phyloP scores from a whole-genome alignment of 2,888 invertebrate species.

The Euzophera pinguis region DNA sequence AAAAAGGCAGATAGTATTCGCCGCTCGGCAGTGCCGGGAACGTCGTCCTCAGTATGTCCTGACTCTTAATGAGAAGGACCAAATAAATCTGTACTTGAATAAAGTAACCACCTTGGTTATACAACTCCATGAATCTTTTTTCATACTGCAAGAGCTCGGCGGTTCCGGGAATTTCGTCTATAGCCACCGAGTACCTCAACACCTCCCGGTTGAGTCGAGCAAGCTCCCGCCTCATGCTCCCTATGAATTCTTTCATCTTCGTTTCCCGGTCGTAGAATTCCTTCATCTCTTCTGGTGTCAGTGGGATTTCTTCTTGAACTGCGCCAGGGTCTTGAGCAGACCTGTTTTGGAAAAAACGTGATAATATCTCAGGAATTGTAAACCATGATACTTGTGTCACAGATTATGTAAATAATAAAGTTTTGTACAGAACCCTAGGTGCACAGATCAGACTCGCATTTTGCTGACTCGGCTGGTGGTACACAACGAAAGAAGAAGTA shows the following conservation, averaged over 20 bases:
- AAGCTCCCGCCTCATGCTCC: constrained; percentile 79
- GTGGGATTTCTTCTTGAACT: constrained; percentile 53
- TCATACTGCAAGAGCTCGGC: constrained; percentile 98
- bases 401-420: too few species aligned
- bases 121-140: constrained; percentile 95
- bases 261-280: constrained; percentile 62
- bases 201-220: constrained; percentile 90
- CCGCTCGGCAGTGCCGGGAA: too few species aligned
- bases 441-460: too few species aligned
- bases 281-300: constrained; percentile 55
- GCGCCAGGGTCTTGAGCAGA: constrained; percentile 43
- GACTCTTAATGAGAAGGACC: too few species aligned
- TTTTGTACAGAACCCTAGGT: too few species aligned
- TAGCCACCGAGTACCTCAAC: constrained; percentile 88
- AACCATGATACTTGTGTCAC: too few species aligned
- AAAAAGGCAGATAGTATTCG: too few species aligned
- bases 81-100: not conserved
- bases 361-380: too few species aligned
- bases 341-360: constrained; percentile 30
- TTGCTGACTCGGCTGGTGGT: too few species aligned
- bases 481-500: too few species aligned
- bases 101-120: constrained; percentile 87
- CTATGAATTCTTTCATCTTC: constrained; percentile 57
- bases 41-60: too few species aligned
- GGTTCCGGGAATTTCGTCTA: constrained; percentile 96